Conservation (phyloP, 30 jellyfish, hydroid and myxozoan species). For the Aurelia coerulea region DNA sequence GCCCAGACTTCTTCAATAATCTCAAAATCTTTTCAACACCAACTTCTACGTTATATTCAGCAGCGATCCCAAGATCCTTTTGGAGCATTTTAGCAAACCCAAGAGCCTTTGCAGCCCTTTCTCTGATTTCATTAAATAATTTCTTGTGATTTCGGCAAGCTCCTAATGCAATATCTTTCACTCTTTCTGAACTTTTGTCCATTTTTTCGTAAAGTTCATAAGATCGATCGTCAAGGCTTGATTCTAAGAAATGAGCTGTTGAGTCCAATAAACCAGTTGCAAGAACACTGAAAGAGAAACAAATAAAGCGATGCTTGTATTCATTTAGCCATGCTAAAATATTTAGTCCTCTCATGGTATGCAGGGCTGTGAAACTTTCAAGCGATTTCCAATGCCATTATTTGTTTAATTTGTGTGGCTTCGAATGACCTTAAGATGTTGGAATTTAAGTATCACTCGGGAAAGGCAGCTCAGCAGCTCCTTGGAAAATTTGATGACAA, state of each 20-base stretch:
- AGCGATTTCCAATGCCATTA: too few species aligned
- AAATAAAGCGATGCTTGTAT: neutral
- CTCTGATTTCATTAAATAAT: slow-evolving; percentile 80
- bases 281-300: slow-evolving; percentile 63
- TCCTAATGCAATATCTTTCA: slow-evolving; percentile 56
- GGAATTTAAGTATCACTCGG: too few species aligned
- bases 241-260: slow-evolving; percentile 83
- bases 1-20: slow-evolving; percentile 56
- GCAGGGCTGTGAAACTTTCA: too few species aligned
- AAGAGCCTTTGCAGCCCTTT: slow-evolving; percentile 89
- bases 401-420: too few species aligned
- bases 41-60: slow-evolving; percentile 67
- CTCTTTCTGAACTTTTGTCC: slow-evolving; percentile 69
- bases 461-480: too few species aligned
- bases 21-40: slow-evolving; percentile 49
- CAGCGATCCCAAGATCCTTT: slow-evolving; percentile 98
- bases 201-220: slow-evolving; percentile 53
- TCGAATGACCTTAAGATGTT: too few species aligned
- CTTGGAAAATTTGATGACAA: too few species aligned
- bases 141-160: slow-evolving; percentile 79
- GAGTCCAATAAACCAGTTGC: slow-evolving; percentile 91
- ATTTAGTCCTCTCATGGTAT: neutral
- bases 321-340: neutral
- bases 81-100: slow-evolving; percentile 96
- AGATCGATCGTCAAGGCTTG: slow-evolving; percentile 80